phyloP scores from a whole-genome alignment of 2,888 invertebrate genomes.

The Torymus tubicola region DNA sequence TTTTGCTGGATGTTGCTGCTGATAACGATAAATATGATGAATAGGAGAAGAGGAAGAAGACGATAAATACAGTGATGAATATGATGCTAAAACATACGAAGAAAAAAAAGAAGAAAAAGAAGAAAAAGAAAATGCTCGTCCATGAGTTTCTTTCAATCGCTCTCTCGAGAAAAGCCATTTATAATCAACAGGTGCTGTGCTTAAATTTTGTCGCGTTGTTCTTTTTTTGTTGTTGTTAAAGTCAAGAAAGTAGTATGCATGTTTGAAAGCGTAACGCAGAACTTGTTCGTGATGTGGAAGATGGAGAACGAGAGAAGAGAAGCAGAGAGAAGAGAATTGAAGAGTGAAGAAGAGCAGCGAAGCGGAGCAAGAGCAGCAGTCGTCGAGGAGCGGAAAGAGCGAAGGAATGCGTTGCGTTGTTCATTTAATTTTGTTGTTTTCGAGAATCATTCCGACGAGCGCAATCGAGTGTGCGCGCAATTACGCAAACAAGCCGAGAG shows the following conservation, averaged over 20 bases:
- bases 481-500: slow-evolving; percentile 9
- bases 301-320: slow-evolving; percentile 6
- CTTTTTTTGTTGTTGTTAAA: slow-evolving; percentile 7
- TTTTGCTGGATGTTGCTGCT: slow-evolving; percentile 42
- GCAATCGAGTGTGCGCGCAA: slow-evolving; percentile 27
- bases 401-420: slow-evolving; percentile 33
- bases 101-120: slow-evolving; percentile 8
- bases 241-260: slow-evolving; percentile 42
- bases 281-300: slow-evolving; percentile 14
- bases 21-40: slow-evolving; percentile 21
- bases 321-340: not conserved
- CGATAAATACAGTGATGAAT: not conserved
- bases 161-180: slow-evolving; percentile 52
- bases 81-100: not conserved
- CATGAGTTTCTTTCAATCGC: slow-evolving; percentile 34
- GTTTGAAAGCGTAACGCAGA: slow-evolving; percentile 23
- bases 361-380: not conserved
- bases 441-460: slow-evolving; percentile 47
- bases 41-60: slow-evolving; percentile 4
- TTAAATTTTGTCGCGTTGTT: slow-evolving; percentile 47
- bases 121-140: slow-evolving; percentile 12
- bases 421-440: slow-evolving; percentile 33
- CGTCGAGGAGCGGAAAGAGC: not conserved
- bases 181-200: slow-evolving; percentile 57
- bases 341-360: not conserved